Evolutionary conservation across 1,140 invertebrate species (phyloP), one percentile per base, ranked within the genome.

Genomic region (Bicyclus anynana): DNA sequence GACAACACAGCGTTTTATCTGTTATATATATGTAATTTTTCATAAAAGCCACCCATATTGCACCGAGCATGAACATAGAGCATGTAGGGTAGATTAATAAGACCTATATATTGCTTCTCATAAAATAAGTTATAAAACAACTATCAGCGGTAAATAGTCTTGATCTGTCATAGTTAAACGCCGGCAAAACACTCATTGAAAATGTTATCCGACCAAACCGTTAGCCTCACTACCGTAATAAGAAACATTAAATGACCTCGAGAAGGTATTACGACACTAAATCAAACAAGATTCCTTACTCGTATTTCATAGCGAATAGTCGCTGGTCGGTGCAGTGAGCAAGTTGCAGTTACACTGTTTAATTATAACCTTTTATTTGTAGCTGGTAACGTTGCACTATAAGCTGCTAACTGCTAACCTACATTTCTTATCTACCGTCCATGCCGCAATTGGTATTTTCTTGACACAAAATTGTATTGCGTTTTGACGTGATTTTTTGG

Each of bases 401-500:
- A n/a, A n/a, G n/a, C n/a, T n/a, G n/a, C n/a, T n/a, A 68, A 59
- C 62, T 56, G 60, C 56, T 69, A 70, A 73, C 70, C 68, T 54
- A 77, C 70, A 69, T 74, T 61, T 57, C 56, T 71, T 71, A 73
- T 66, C 63, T 47, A 38, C 16, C 48, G 47, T 23, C 21, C 53
- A 14, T 59, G 56, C 44, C 29, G 57, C 49, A 59, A 59, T 49
- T 37, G 48, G 27, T 16, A 38, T 53, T 33, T 59, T 53, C 44
- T 59, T 53, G 57, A 53, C 40, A 59, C 44, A 26, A 37, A 53
- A 52, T 37, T 29, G 2, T 27, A 27, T 27, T 27, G 10, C 26
- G 26, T 9, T 27, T 27, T 27, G 26, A 27, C 26, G 10, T 27
- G 26, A n/a, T 27, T 27, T 26, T 27, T 27, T 27, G 26, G 26